These are phyloP conservation scores for Schizaphis graminum DNA, from an alignment of 2,888 invertebrate genomes.

Conservation along the genomic window DNA sequence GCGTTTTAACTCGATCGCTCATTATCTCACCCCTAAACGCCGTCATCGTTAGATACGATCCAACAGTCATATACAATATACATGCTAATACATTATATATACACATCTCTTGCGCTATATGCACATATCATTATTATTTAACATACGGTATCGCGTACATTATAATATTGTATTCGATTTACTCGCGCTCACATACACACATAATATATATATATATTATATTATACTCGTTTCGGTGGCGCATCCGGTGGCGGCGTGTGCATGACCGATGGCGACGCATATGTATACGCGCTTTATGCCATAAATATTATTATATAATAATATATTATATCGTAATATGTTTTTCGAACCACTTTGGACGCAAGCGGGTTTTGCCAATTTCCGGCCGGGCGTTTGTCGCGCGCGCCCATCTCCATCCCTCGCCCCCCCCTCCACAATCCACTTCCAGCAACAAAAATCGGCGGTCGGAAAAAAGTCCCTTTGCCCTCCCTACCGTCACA, in stretches of 20 bases:
- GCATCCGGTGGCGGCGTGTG: neutral
- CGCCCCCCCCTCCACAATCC: neutral
- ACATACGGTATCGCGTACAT: neutral
- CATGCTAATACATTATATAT: neutral
- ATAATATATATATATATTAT: neutral
- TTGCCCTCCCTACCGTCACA: neutral
- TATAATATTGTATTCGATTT: neutral
- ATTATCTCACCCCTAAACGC: neutral
- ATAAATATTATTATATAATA: slow-evolving; percentile 13
- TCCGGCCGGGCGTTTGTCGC: slow-evolving; percentile 20
- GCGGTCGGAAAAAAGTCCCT: neutral
- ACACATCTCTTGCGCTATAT: neutral
- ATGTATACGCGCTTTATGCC: neutral
- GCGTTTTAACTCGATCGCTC: neutral
- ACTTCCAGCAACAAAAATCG: neutral
- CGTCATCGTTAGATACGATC: neutral
- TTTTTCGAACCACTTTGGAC: slow-evolving; percentile 27
- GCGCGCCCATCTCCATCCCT: neutral
- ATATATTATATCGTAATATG: slow-evolving; percentile 14
- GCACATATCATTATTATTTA: neutral
- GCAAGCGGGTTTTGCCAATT: slow-evolving; percentile 52
- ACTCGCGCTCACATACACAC: neutral
- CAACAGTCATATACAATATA: neutral
- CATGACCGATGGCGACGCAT: slow-evolving; percentile 8
- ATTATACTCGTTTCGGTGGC: neutral